A percentile compares a stretch with the other conserved stretches of the same genome.
phyloP scores from a whole-genome alignment of 2,888 invertebrate species.

The Ennomos quercinarius region DNA sequence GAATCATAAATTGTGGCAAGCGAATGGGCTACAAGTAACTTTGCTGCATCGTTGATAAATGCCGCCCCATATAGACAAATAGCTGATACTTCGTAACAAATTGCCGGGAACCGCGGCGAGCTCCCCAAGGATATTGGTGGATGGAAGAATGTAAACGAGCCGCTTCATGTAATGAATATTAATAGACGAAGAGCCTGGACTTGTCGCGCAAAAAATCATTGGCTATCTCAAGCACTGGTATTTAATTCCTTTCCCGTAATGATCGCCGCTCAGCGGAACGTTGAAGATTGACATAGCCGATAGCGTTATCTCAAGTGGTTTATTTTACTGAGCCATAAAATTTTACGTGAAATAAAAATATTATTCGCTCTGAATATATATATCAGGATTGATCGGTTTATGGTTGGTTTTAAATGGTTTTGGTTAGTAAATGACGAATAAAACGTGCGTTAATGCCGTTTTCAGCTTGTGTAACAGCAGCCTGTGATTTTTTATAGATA shows the following conservation, averaged over 20 bases:
- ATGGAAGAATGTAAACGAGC: conserved; percentile 61
- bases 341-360: conserved; percentile 38
- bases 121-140: conserved; percentile 49
- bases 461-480: too few relatives aligned
- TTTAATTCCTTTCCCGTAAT: conserved; percentile 32
- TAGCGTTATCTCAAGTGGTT: conserved; percentile 36
- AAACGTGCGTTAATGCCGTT: too few relatives aligned
- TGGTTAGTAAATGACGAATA: background rate
- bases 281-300: conserved; percentile 35
- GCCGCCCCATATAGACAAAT: conserved; percentile 69
- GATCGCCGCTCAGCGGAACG: conserved; percentile 13
- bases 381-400: conserved; percentile 8
- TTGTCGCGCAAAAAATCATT: conserved; percentile 52
- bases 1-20: conserved; percentile 60
- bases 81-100: conserved; percentile 66
- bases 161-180: conserved; percentile 63
- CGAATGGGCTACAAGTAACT: conserved; percentile 49
- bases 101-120: conserved; percentile 54
- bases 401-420: conserved; percentile 9
- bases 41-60: conserved; percentile 62
- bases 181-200: conserved; percentile 50
- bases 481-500: too few relatives aligned
- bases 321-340: conserved; percentile 43
- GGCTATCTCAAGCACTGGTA: conserved; percentile 32
- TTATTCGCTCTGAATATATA: conserved; percentile 26